Evolutionary conservation across 2,797 vertebrate genomes (phyloP).

Genomic region (Tachyglossus aculeatus): DNA sequence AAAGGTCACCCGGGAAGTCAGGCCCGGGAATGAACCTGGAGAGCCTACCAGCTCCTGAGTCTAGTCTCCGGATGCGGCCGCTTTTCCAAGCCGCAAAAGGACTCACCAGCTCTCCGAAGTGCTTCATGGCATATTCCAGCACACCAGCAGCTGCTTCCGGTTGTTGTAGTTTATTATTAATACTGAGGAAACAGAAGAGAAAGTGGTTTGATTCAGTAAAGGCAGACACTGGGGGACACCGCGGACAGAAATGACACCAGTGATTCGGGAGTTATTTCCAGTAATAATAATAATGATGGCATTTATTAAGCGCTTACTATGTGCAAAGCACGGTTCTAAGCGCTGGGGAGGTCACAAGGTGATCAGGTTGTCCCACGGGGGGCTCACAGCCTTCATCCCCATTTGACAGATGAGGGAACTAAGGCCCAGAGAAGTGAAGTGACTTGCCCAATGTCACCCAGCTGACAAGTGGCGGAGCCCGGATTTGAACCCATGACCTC

Average conservation of each 20-base stretch:
- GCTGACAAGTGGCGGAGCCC: no score
- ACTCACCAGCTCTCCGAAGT: constrained; percentile 97
- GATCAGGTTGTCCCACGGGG: no score
- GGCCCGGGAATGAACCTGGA: background rate
- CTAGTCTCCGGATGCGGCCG: background rate
- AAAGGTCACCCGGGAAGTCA: background rate
- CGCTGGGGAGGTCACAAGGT: no score
- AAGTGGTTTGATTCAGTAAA: background rate
- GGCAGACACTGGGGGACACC: background rate
- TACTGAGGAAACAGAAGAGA: constrained; percentile 76
- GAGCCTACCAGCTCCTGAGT: no score
- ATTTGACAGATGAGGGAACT: no score
- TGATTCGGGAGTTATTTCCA: background rate
- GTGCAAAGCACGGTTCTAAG: no score
- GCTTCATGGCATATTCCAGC: constrained; percentile 98
- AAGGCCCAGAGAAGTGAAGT: no score
- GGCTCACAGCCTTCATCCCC: no score
- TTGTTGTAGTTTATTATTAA: constrained; percentile 98
- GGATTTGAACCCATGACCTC: no score
- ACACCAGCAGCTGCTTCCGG: constrained; percentile 97
- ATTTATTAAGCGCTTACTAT: no score
- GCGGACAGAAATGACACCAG: background rate
- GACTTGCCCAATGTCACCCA: no score
- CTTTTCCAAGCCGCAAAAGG: constrained; percentile 1
- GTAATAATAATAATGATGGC: no score